phyloP scores from a whole-genome alignment of 2,113 vertebrate genomes.

The Lichenostomus cassidix region DNA sequence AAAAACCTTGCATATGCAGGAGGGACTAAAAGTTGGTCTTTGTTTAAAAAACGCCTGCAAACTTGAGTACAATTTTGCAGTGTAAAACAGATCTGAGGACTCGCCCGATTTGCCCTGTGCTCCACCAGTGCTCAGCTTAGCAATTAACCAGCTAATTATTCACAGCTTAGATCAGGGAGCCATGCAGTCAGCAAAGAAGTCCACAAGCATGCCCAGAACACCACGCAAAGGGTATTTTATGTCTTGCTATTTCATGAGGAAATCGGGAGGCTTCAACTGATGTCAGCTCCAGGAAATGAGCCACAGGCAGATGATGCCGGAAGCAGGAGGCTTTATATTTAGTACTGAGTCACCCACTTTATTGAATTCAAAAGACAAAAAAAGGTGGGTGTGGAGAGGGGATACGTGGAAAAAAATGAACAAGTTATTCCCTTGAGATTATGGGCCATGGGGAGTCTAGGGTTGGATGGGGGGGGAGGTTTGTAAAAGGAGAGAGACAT shows the following conservation, averaged over 20 bases:
- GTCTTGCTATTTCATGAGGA: constrained; percentile 16
- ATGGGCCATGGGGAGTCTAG: not conserved
- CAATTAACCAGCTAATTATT: not conserved
- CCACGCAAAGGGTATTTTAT: not conserved
- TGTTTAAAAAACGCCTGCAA: not conserved
- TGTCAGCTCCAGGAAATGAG: constrained; percentile 64
- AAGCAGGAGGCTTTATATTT: constrained; percentile 52
- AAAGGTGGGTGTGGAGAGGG: constrained; percentile 34
- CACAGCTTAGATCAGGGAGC: not conserved
- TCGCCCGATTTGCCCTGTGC: fast-evolving
- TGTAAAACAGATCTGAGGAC: not conserved
- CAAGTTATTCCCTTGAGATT: not conserved
- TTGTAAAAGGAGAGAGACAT: not conserved
- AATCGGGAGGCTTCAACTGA: constrained; percentile 22
- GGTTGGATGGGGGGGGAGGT: not conserved
- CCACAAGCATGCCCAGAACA: not conserved
- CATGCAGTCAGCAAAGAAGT: not conserved
- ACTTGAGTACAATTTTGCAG: not conserved
- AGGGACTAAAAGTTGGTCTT: not conserved
- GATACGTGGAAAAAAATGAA: not conserved
- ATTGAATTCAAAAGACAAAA: constrained; percentile 43
- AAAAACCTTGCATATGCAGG: not conserved
- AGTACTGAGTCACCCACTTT: constrained; percentile 53
- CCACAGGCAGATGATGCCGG: constrained; percentile 45
- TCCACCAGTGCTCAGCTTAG: not conserved